Evolutionary conservation across 2,888 invertebrate species (phyloP), one percentile per base, ranked within the genome.

Genomic region (Homarus gammarus): DNA sequence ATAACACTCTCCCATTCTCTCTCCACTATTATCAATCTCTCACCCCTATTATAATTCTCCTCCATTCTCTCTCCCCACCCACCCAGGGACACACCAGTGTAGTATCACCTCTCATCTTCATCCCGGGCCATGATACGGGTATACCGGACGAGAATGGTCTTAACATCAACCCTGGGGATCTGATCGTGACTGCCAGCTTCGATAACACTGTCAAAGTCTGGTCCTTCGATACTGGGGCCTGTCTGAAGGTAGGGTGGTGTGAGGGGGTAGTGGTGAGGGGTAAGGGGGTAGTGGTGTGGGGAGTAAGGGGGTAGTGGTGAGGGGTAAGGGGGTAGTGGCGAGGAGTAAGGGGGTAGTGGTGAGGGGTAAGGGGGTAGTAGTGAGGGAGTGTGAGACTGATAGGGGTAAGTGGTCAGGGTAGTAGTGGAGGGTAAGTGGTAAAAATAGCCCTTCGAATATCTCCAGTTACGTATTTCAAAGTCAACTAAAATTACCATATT

Each of bases 101-200:
- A 0, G 94, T 95, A 2, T 94, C 94, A 92, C 94, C 95, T 1
- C 92, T 95, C 75, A 93, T 94, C 79, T 94, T 94, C 92, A 94
- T 95, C 51, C 94, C 94, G 0, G 72, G 72, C 12, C 51, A 22
- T 10, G 31, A 64, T 1, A 56, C 38, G 5, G 81, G 72, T 8
- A 8, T 44, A 2, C 31, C 72, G 10, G 87, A 87, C 44, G 72
- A 86, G 27, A 15, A 61, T 0, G 94, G 8, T 94, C 94, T 92
- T 94, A 81, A 87, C 44, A 92, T 93, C 49, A 92, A 92, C 73
- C 92, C 92, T 0, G 94, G 94, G 0, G 93, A 94, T 82, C 91
- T 94, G 18, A 92, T 95, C 36, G 94, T 94, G 92, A 94, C 95
- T 3, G 95, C 95, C 78, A 94, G 94, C 89, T 94, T 94, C 2